A percentile compares a stretch with the other conserved stretches of the same genome.
Conservation (phyloP, 2,113 vertebrate species). For the Phalacrocorax carbo region DNA sequence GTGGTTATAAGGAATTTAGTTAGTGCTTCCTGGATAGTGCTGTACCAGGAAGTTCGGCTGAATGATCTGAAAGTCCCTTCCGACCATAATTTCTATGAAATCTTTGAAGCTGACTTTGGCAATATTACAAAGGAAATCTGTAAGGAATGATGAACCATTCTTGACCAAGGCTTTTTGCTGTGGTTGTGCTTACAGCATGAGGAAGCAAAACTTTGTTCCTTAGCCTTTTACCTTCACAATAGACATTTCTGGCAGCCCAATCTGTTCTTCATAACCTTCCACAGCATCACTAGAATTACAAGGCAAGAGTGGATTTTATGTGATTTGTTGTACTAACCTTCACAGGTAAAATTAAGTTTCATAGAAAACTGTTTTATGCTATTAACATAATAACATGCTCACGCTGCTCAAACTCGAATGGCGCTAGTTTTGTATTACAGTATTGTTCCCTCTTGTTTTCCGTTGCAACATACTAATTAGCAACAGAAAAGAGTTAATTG, state of each 20-base stretch:
- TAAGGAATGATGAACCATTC: neutral
- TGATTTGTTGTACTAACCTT: neutral
- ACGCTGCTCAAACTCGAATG: neutral
- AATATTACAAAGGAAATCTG: constrained; percentile 29
- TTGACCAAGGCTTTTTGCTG: neutral
- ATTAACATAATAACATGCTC: neutral
- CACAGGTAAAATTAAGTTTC: neutral
- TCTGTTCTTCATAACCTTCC: neutral
- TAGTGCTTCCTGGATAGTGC: constrained; percentile 13
- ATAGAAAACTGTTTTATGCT: neutral
- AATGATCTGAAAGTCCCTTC: constrained; percentile 8
- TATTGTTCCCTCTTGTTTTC: neutral
- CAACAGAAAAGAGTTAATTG: neutral
- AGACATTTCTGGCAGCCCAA: neutral
- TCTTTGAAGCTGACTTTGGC: constrained; percentile 44
- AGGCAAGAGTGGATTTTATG: neutral
- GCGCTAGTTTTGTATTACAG: neutral
- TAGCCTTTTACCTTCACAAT: neutral
- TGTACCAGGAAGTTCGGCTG: neutral
- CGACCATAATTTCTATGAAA: neutral
- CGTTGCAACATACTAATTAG: neutral
- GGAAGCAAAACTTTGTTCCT: neutral
- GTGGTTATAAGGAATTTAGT: constrained; percentile 2
- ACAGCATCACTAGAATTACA: neutral
- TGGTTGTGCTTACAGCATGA: neutral